These are phyloP conservation scores for Eilema caniola DNA, from an alignment of 2,888 invertebrate genomes.

Conservation along the genomic window DNA sequence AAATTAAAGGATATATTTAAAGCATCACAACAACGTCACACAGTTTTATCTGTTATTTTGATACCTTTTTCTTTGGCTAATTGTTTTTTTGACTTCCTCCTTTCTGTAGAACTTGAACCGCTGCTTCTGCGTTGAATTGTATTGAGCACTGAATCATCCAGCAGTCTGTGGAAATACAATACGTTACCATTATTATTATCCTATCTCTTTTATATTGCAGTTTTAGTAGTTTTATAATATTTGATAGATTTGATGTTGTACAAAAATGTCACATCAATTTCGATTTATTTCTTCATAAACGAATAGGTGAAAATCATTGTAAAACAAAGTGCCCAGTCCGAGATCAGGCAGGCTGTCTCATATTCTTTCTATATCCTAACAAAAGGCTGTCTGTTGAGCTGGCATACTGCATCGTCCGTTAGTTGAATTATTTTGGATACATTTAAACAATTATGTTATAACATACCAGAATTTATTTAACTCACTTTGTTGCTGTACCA, in stretches of 20 bases:
- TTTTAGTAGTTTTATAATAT: not conserved
- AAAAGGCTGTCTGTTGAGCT: not conserved
- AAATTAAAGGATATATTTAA: constrained; percentile 27
- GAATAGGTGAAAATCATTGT: no score
- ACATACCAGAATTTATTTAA: constrained; percentile 41
- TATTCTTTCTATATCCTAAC: no score
- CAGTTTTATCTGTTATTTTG: constrained; percentile 6
- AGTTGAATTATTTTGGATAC: no score
- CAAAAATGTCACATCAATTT: no score
- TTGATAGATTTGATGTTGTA: no score
- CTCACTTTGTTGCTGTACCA: constrained; percentile 87
- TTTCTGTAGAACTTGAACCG: constrained; percentile 86
- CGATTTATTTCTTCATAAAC: no score
- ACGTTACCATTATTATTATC: no score
- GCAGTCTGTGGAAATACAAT: constrained; percentile 75
- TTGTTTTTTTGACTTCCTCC: constrained; percentile 90
- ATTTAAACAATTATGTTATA: not conserved
- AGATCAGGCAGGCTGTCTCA: not conserved
- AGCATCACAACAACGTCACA: constrained; percentile 40
- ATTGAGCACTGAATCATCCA: constrained; percentile 90
- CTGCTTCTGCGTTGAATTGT: constrained; percentile 88
- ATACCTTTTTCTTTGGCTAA: constrained; percentile 91
- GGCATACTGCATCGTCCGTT: not conserved
- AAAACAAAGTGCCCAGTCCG: not conserved
- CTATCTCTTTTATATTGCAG: not conserved